These are phyloP conservation scores for Lepidurus packardi DNA, from an alignment of 1,140 invertebrate genomes.

Conservation along the genomic window DNA sequence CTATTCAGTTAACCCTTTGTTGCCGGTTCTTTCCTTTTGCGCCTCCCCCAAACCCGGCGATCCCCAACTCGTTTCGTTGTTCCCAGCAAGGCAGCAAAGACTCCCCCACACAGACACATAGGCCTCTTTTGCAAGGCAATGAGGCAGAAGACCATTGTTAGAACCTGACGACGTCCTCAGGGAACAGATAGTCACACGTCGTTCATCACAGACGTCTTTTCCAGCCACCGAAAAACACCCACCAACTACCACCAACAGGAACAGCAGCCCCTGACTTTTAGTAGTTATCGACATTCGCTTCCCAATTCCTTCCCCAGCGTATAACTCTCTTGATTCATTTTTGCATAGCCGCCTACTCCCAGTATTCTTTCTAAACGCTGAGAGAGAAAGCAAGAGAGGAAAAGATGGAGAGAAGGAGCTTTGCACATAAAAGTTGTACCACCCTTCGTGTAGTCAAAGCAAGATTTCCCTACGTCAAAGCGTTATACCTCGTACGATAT, in stretches of 20 bases:
- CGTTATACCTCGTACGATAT: slow-evolving; percentile 8
- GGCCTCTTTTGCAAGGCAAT: slow-evolving; percentile 13
- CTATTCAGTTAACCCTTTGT: slow-evolving; percentile 3
- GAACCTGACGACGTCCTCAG: slow-evolving; percentile 11
- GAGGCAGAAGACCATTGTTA: slow-evolving; percentile 18
- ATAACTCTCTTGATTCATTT: background rate
- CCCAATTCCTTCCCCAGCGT: background rate
- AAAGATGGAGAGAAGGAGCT: background rate
- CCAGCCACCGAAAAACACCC: slow-evolving; percentile 1
- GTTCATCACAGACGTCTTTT: slow-evolving; percentile 21
- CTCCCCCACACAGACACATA: background rate
- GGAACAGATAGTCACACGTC: slow-evolving; percentile 21
- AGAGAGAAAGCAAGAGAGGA: background rate
- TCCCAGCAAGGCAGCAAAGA: background rate
- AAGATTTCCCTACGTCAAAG: background rate
- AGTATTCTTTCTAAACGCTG: background rate
- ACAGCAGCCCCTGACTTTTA: slow-evolving; percentile 14
- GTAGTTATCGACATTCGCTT: background rate
- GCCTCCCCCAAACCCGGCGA: background rate
- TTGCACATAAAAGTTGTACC: background rate
- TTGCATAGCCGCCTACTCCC: background rate
- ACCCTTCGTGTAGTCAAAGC: background rate
- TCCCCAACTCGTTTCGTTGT: background rate
- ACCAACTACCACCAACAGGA: slow-evolving; percentile 9
- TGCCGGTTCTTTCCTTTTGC: slow-evolving; percentile 6